Evolutionary conservation across 2,888 invertebrate species (phyloP), one percentile per base, ranked within the genome.

Genomic region (Lacanobia wlatinum): DNA sequence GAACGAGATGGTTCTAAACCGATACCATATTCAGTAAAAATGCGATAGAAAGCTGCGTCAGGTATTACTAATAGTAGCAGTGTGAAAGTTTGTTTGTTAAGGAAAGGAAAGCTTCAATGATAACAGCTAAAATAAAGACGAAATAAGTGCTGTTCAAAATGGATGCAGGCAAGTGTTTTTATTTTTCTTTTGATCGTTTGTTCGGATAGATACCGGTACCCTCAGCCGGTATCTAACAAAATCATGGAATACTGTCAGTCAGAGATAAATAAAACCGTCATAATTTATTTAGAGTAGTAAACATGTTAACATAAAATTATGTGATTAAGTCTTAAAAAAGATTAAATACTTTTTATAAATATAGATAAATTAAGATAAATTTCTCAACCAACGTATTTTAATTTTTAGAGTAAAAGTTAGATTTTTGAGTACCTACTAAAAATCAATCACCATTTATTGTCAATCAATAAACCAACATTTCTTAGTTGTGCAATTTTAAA

Each of bases 1-100:
- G 67, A 65, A 61, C 87, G 87, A 88, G 83, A 87, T 85, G 87
- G 83, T 79, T 74, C 50, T 28, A 71, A 75, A 79, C 73, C 87
- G 84, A 87, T 87, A 87, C 10, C 52, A 34, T 73, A 43, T 18
- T 68, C 52, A 34, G 1, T 61, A 12, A 23, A 65, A 65, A 23
- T 63, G 70, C 9, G 10, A 16, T 46, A 16, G 28, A 40, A 40
- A 62, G 34, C 16, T 10, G 12, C 16, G 1, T 53, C 50, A 40
- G 23, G 63, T 28, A 3, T n/a, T 58, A n/a, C 4, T 18, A 8
- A 12, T 10, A 56, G 38, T 10, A 16, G 14, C 6, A 1, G 2
- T 34, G 28, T 14, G 18, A 64, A 34, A 18, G 28, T 52, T 43
- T 48, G 28, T 18, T 28, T 23, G 6, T 52, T 12, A 0, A n/a